Evolutionary conservation across 1,140 invertebrate species (phyloP).

Genomic region (Semibalanus balanoides): DNA sequence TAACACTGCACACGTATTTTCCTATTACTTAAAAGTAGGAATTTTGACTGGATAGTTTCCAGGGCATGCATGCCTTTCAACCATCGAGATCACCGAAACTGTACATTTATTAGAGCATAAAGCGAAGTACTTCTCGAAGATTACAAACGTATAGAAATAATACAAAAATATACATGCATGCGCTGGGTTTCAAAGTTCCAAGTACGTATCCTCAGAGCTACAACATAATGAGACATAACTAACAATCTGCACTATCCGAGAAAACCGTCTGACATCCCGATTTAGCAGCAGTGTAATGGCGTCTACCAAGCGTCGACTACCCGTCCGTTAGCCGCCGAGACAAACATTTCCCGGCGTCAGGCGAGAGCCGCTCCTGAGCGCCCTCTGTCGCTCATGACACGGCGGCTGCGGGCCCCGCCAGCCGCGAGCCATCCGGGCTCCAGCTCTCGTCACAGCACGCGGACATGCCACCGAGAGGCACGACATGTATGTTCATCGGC

Average conservation of each 20-base stretch:
- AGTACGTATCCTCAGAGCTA: neutral
- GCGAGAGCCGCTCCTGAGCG: no score
- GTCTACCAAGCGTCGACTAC: neutral
- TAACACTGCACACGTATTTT: no score
- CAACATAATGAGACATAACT: neutral
- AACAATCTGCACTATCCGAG: neutral
- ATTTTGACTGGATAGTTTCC: no score
- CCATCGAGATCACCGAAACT: neutral
- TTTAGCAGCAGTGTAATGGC: neutral
- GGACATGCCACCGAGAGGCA: no score
- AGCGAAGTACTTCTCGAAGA: neutral
- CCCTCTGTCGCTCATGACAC: no score
- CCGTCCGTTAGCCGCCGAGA: no score
- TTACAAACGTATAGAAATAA: neutral
- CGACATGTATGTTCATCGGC: no score
- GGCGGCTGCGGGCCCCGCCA: no score
- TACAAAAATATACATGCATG: slow-evolving; percentile 1
- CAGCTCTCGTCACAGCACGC: no score
- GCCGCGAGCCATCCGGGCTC: no score
- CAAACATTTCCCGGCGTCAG: neutral
- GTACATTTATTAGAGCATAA: neutral
- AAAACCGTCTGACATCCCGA: neutral
- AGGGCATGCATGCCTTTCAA: no score
- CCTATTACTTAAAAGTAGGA: no score
- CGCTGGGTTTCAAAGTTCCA: neutral